Evolutionary conservation across 1,140 invertebrate genomes (phyloP), one percentile per base, ranked within the genome.

Genomic region (Belonocnema kinseyi): DNA sequence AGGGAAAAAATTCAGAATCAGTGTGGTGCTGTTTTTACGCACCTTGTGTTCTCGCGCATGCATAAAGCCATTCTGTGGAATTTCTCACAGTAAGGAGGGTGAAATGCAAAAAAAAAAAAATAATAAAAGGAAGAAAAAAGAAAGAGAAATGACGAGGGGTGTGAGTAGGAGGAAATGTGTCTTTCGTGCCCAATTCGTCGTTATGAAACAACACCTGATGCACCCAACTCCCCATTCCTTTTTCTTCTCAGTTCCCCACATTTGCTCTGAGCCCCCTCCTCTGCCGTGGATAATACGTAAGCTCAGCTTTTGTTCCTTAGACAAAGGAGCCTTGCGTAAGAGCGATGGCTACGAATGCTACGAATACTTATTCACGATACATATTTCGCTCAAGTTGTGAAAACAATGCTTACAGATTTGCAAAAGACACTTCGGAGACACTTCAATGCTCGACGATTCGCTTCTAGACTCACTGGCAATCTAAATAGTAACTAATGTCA

Each of bases 301-400:
- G 61, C 61, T 66, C 12, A 26, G 61, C 61, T 66, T 66, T 66
- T 66, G 61, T 66, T 40, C 33, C 26, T 66, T 13, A n/a, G 61
- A 66, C 61, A 66, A 66, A 66, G 61, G 26, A 66, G 61, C 61
- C 61, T 66, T 66, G 61, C 61, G 61, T 66, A 66, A 66, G 26
- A 66, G 26, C 33, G 21, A 66, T 66, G 21, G 58, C n/a, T 66
- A 16, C 61, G 61, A 66, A 40, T 66, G n/a, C 26, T 40, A 66
- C 61, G 46, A 66, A 66, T 66, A 14, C 26, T 66, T 66, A 40
- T 66, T 14, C 26, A 66, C 26, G 13, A 66, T 66, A 40, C 61
- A 16, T 40, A 66, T 66, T n/a, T 66, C 16, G 33, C 61, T 16
- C 26, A 66, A 66, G 13, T n/a, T 66, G 61, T 14, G 13, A 40